Percentiles rank a stretch among this genome's conserved stretches.
These are phyloP conservation scores for Lithophane ornitopus DNA, from an alignment of 2,888 invertebrate species.

Conservation along the genomic window DNA sequence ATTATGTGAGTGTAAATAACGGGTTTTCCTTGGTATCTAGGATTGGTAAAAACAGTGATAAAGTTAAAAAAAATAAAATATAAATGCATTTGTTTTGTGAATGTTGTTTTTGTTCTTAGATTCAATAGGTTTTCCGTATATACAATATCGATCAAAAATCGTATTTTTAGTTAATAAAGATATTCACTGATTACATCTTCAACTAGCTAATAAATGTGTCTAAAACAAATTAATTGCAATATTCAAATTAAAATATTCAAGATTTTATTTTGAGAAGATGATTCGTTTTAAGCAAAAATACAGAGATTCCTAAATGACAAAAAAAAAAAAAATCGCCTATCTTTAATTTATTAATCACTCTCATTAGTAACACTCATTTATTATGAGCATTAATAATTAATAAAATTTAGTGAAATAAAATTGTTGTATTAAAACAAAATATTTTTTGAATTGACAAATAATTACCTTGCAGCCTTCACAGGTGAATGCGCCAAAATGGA, in stretches of 20 bases:
- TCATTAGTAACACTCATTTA: background rate
- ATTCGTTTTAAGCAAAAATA: background rate
- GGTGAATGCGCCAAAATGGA: constrained; percentile 98
- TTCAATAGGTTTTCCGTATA: background rate
- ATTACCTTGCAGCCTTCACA: constrained; percentile 98
- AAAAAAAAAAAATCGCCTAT: too few species aligned
- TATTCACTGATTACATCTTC: constrained; percentile 17
- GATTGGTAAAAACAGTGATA: background rate
- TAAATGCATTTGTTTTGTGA: too few species aligned
- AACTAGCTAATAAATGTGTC: constrained; percentile 11
- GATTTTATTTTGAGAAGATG: background rate
- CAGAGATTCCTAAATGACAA: background rate
- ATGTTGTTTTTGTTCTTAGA: background rate
- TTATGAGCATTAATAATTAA: background rate
- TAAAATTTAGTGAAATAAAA: background rate
- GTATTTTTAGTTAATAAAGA: constrained; percentile 13
- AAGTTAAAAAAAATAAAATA: background rate
- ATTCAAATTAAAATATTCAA: constrained; percentile 24
- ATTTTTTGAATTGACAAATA: background rate
- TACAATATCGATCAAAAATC: background rate
- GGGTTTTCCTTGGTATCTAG: background rate
- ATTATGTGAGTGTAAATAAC: background rate
- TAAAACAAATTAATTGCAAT: constrained; percentile 25
- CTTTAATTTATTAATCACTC: too few species aligned
- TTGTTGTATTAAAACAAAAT: background rate